phyloP scores from a whole-genome alignment of 2,888 invertebrate species.

The Diplazon laetatorius region DNA sequence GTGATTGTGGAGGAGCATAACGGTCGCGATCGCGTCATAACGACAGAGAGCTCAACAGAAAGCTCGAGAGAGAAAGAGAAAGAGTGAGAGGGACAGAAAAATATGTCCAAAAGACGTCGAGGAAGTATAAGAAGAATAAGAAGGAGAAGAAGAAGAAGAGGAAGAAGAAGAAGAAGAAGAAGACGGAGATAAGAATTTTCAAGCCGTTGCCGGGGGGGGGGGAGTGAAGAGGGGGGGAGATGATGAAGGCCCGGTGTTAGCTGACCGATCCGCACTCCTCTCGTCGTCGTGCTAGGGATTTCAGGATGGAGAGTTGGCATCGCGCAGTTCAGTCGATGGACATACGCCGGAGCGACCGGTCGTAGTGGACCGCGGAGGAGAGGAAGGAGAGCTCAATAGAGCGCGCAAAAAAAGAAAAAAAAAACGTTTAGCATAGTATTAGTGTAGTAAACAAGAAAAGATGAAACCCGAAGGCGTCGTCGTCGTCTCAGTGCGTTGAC shows the following conservation, averaged over 20 bases:
- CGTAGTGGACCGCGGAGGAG: slow-evolving; percentile 60
- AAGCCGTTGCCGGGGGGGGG: slow-evolving; percentile 2
- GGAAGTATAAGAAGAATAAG: too few relatives aligned
- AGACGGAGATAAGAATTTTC: too few relatives aligned
- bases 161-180: too few relatives aligned
- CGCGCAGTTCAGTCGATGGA: slow-evolving; percentile 63
- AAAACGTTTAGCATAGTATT: slow-evolving; percentile 15
- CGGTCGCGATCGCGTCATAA: neutral
- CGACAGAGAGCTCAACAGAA: too few relatives aligned
- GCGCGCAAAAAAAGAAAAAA: too few relatives aligned
- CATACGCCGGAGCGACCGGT: slow-evolving; percentile 63
- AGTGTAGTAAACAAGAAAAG: slow-evolving; percentile 62
- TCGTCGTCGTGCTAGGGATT: slow-evolving; percentile 52
- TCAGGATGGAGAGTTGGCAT: slow-evolving; percentile 60
- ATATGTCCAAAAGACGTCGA: too few relatives aligned
- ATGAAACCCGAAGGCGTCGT: slow-evolving; percentile 53
- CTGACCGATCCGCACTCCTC: slow-evolving; percentile 35
- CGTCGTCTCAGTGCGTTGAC: slow-evolving; percentile 40
- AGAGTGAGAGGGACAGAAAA: neutral
- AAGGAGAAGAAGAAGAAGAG: slow-evolving; percentile 2
- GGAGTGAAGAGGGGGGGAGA: slow-evolving; percentile 44
- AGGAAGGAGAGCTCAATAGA: slow-evolving; percentile 59
- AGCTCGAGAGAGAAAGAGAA: too few relatives aligned
- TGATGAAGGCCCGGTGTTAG: slow-evolving; percentile 23
- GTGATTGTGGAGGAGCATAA: neutral